Evolutionary conservation across 2,113 vertebrate species (phyloP), one percentile per base, ranked within the genome.

Genomic region (Scophthalmus maximus): DNA sequence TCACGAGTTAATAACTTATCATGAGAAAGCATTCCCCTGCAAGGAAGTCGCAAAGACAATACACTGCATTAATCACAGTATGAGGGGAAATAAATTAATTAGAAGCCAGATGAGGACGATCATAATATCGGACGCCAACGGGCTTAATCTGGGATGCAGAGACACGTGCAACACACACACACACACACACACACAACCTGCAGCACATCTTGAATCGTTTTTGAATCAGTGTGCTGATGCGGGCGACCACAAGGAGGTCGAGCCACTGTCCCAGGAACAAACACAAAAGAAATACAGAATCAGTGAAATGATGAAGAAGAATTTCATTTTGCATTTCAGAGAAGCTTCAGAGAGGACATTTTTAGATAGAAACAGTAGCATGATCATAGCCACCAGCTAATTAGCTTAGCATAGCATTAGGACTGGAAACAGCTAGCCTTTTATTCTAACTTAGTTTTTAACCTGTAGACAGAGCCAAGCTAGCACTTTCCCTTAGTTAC

Each of bases 201-300:
- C 42, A 20, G 47, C 0, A 12, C 81, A 76, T 80, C 59, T 82
- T 80, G 73, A 63, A 44, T 56, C 23, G 1, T 22, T 83, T n/a
- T 78, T 32, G 18, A 67, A 63, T 1, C 27, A 30, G 73, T n/a
- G 17, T 17, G 5, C 70, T 42, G 63, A 86, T 42, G 53, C 59
- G 36, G 44, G 7, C 64, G 75, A 59, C 27, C 20, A n/a, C 36
- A 12, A 64, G 23, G 0, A 2, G 9, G 14, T 49, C 2, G n/a
- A 36, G 46, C 63, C 59, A 8, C 20, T 2, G 8, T 27, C 9
- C 7, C 1, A 22, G 34, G 12, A 36, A 44, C 34, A 50, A 80
- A 58, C 15, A 46, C 18, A 53, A 14, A 3, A 29, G 2, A 46
- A 26, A 46, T 10, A 14, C 30, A 1, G 4, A 22, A 7, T n/a